phyloP scores from a whole-genome alignment of 1,140 invertebrate species.

The Zaprionus tsacasi region DNA sequence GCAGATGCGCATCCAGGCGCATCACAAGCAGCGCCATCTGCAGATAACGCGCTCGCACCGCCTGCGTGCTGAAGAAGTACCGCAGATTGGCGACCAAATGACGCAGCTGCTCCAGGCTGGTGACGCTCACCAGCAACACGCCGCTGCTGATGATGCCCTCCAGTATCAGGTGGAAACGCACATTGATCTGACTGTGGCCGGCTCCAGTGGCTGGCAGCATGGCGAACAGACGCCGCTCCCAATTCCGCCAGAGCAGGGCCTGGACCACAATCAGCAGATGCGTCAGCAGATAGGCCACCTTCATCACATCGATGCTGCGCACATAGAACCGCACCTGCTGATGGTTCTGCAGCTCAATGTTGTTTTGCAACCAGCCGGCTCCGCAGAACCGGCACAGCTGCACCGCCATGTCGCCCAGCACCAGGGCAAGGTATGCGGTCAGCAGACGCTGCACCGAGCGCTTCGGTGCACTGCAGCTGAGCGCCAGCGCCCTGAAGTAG shows the following conservation, averaged over 20 bases:
- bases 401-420: conserved; percentile 12
- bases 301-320: conserved; percentile 33
- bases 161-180: conserved; percentile 23
- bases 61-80: conserved; percentile 42
- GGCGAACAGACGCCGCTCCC: conserved; percentile 26
- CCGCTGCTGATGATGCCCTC: conserved; percentile 21
- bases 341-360: not conserved
- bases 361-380: not conserved
- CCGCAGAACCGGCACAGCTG: conserved; percentile 28
- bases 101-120: not conserved
- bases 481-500: conserved; percentile 54
- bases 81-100: conserved; percentile 22
- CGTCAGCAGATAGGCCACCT: conserved; percentile 44
- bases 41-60: conserved; percentile 58
- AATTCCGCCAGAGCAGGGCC: conserved; percentile 31
- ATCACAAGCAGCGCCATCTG: conserved; percentile 53
- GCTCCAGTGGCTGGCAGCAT: conserved; percentile 32
- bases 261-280: conserved; percentile 36
- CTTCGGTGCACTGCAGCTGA: conserved; percentile 44
- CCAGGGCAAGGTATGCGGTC: conserved; percentile 36
- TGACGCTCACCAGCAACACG: not conserved
- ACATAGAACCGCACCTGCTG: conserved; percentile 11
- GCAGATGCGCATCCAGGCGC: conserved; percentile 48
- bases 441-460: conserved; percentile 24
- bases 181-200: not conserved